These are phyloP conservation scores for Papilio glaucus DNA, from an alignment of 1,140 invertebrate genomes.

Conservation along the genomic window DNA sequence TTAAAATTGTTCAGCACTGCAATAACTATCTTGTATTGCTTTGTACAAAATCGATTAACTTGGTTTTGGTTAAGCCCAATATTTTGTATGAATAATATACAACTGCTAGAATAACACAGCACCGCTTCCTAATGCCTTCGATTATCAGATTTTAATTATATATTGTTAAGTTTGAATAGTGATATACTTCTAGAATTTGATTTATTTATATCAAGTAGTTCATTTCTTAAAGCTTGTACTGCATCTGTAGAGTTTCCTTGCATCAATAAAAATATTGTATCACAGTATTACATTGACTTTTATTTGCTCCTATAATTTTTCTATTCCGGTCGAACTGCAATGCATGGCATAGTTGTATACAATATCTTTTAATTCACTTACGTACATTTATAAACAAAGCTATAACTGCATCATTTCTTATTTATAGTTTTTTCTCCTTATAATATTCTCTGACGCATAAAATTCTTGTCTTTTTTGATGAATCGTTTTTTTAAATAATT, in stretches of 20 bases:
- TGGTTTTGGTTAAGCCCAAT: slow-evolving; percentile 45
- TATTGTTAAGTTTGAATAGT: slow-evolving; percentile 24
- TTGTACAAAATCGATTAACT: slow-evolving; percentile 35
- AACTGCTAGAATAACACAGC: slow-evolving; percentile 57
- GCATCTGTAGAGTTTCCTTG: slow-evolving; percentile 36
- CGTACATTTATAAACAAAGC: background rate
- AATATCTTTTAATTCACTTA: too few species aligned
- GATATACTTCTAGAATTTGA: slow-evolving; percentile 6
- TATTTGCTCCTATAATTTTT: slow-evolving; percentile 57
- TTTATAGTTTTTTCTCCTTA: background rate
- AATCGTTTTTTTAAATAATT: slow-evolving; percentile 7
- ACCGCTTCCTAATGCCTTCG: slow-evolving; percentile 70
- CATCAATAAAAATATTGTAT: slow-evolving; percentile 73
- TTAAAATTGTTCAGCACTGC: slow-evolving; percentile 3
- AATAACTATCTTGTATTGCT: slow-evolving; percentile 33
- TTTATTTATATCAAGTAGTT: slow-evolving; percentile 25
- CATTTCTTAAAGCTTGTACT: background rate
- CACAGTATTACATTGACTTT: slow-evolving; percentile 64
- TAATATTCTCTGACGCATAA: background rate
- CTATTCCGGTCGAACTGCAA: background rate
- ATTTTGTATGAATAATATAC: slow-evolving; percentile 4
- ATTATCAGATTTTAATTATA: slow-evolving; percentile 38
- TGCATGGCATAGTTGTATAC: too few species aligned
- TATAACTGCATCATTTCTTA: background rate
- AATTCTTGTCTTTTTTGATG: background rate